Evolutionary conservation across 2,113 vertebrate species (phyloP), one percentile per base, ranked within the genome.

Genomic region (Oceanodroma tethys): DNA sequence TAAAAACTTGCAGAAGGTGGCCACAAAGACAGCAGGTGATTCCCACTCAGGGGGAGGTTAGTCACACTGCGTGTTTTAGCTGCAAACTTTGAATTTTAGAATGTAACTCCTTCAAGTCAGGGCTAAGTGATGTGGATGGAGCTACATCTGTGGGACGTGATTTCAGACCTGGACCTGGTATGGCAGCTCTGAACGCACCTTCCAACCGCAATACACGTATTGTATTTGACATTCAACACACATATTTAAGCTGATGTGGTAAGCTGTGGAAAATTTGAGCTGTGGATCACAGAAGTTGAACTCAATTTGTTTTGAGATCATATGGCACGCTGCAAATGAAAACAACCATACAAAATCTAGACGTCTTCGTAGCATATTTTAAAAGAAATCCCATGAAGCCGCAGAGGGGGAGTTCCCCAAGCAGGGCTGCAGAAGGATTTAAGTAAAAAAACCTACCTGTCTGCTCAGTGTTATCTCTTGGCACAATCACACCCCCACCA

Each of bases 221-320:
- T 6, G 36, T 2, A 34, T 25, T 16, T 26, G 26, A 52, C 25
- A 8, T 7, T 19, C 72, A 13, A n/a, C 26, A 5, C 2, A 0
- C 1, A 0, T 6, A 20, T 8, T 7, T 9, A 7, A 30, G 36
- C 10, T 3, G 8, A 19, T 0, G 15, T 3, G 17, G 5, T 2
- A 17, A 70, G 12, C 16, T 3, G 30, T 36, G 52, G 22, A 36
- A 53, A 26, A 29, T 4, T 1, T 20, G 80, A 80, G 68, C 62
- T 50, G 62, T 5, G 55, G 75, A 55, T 16, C 72, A 80, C 68
- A 36, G 65, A 23, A 66, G 58, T 3, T 40, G 42, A 56, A 65
- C 32, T 79, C 18, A 32, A 40, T 62, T 42, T 59, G 66, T 27
- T 62, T 19, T 68, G 67, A 86, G 23, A 88, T 43, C 62, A 34